Base-by-base conservation (phyloP, 2,113 vertebrate genomes). In the Nesospiza acunhae region DNA sequence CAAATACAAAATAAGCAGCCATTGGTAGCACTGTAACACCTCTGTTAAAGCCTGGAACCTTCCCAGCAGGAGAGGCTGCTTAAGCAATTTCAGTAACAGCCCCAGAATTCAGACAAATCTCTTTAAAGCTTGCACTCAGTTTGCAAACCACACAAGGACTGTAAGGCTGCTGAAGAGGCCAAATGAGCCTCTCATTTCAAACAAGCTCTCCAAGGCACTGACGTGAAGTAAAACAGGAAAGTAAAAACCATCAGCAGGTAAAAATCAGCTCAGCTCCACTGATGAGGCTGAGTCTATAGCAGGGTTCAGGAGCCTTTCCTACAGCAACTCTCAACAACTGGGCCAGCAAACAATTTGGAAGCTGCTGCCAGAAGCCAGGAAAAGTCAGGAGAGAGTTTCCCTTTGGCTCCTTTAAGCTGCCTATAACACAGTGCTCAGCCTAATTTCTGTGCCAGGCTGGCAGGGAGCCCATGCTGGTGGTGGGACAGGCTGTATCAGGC, bases 391-490 rank as follows among this genome's bases (percentile, higher is more conserved):
- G 11, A 30, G 18, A 13, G 11, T 13, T 26, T 27, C 66, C 39
- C 50, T 68, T 55, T 15, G 31, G 19, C 15, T 42, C 31, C 15
- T 84, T 58, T 58, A 15, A 30, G 7, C 20, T 28, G 28, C 26
- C 33, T 31, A 0, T 7, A 6, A 6, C 33, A 55, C 50, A 31
- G 6, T 63, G 39, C n/a, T 42, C 22, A 16, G 2, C 31, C 22
- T 16, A 6, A 44, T 53, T 52, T 53, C 76, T 33, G 42, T 35
- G 52, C 63, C 15, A 24, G 64, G 24, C 11, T 46, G 10, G 8
- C 18, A 28, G 55, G 17, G 84, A 5, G 4, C 17, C 11, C 27
- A 3, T 20, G 20, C 8, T 2, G 4, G 30, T 0, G 3, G 10
- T 37, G 55, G n/a, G 6, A 47, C 20, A 30, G 59, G 35, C 56